Evolutionary conservation across 1,140 invertebrate genomes (phyloP), one percentile per base, ranked within the genome.

Genomic region (Eriosoma lanigerum): DNA sequence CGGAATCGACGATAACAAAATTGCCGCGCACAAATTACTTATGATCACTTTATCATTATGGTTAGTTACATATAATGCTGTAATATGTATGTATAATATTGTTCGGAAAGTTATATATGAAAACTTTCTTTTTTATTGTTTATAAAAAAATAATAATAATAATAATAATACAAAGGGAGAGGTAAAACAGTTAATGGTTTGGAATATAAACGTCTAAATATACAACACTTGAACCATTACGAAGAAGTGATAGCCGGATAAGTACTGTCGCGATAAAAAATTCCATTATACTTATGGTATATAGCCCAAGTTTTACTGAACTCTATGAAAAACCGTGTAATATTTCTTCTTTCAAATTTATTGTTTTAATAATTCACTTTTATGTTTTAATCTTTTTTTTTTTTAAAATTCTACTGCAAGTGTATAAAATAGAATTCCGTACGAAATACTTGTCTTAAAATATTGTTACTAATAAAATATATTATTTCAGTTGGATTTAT

Each of bases 61-160:
- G n/a, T n/a, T n/a, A n/a, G n/a, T n/a, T n/a, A n/a, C n/a, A n/a
- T n/a, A n/a, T n/a, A n/a, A n/a, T n/a, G n/a, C n/a, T n/a, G n/a
- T n/a, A n/a, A n/a, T n/a, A 48, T 48, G 10, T 48, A 48, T 10
- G 46, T 12, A 48, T 48, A 48, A 10, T 44, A 19, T 68, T 68
- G 64, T 68, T 24, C 13, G n/a, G 12, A 46, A 44, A 15, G 38
- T 68, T 68, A 46, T 46, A 29, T 38, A 46, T n/a, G 29, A 68
- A 68, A 68, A 68, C n/a, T 68, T 68, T 24, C n/a, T n/a, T 68
- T 66, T 68, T 68, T 68, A 68, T 68, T 44, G 38, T 19, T 15
- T 3, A 17, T 29, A 32, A 19, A 62, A 44, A 66, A 44, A 44
- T 38, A 44, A 44, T n/a, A n/a, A n/a, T n/a, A n/a, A n/a, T n/a